phyloP scores from a whole-genome alignment of 2,797 vertebrate genomes.

The Merluccius polli region DNA sequence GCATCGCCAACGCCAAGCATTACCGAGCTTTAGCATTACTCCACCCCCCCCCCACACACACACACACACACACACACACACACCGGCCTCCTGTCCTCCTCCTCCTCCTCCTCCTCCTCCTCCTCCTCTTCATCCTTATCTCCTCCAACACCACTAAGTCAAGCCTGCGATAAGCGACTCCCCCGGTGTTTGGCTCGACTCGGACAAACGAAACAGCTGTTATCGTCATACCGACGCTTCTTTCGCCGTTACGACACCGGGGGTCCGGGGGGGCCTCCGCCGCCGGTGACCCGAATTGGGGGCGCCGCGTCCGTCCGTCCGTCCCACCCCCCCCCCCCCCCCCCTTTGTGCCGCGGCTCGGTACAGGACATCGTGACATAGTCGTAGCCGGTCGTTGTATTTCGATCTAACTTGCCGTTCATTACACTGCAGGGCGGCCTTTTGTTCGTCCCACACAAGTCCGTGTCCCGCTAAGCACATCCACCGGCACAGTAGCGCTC shows the following conservation, averaged over 20 bases:
- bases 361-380: slow-evolving; percentile 71
- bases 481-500: slow-evolving; percentile 61
- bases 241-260: slow-evolving; percentile 62
- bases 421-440: slow-evolving; percentile 73
- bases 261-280: slow-evolving; percentile 57
- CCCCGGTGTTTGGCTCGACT: slow-evolving; percentile 43
- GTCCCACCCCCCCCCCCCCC: slow-evolving; percentile 19
- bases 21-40: neutral
- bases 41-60: neutral
- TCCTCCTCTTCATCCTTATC: slow-evolving; percentile 35
- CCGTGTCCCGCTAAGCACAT: slow-evolving; percentile 61
- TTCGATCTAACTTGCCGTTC: slow-evolving; percentile 72
- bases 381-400: slow-evolving; percentile 70
- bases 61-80: neutral
- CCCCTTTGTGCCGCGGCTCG: slow-evolving; percentile 74
- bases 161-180: slow-evolving; percentile 27
- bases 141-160: neutral
- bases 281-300: slow-evolving; percentile 76
- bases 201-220: slow-evolving; percentile 39
- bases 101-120: slow-evolving; percentile 25
- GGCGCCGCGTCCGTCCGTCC: neutral
- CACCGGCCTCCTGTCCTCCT: neutral
- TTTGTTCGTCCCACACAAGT: slow-evolving; percentile 70
- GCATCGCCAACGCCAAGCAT: neutral
- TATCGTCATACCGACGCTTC: slow-evolving; percentile 68